Evolutionary conservation across 2,888 invertebrate genomes (phyloP).

Genomic region (Diploptera punctata): DNA sequence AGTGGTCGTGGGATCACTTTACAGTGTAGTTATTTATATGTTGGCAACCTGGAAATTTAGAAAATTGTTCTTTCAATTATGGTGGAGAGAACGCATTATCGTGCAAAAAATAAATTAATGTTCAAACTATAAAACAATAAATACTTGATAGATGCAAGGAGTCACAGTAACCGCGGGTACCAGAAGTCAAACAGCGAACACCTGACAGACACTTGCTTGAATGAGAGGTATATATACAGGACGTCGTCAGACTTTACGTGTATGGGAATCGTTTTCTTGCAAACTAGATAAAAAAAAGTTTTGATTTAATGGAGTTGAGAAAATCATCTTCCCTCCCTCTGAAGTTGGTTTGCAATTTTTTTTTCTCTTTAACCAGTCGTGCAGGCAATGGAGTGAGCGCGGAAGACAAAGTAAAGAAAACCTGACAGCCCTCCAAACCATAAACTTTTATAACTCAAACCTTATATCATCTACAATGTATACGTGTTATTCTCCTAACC

Average conservation of each 20-base stretch:
- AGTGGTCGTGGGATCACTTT: too few relatives aligned
- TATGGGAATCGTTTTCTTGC: background rate
- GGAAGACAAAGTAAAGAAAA: background rate
- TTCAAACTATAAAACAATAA: too few relatives aligned
- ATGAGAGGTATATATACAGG: too few relatives aligned
- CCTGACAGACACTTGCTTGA: too few relatives aligned
- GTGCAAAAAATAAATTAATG: too few relatives aligned
- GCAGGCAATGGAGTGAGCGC: background rate
- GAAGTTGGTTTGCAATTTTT: background rate
- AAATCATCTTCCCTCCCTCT: background rate
- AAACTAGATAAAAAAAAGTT: background rate
- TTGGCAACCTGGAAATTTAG: too few relatives aligned
- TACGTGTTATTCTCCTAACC: background rate
- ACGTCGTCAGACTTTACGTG: background rate
- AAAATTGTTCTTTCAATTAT: too few relatives aligned
- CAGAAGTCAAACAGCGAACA: too few relatives aligned
- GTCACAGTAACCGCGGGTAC: too few relatives aligned
- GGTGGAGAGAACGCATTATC: too few relatives aligned
- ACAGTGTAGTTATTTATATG: too few relatives aligned
- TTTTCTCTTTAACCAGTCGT: background rate
- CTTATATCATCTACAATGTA: conserved; percentile 4
- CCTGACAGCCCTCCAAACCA: background rate
- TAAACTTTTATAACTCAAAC: conserved; percentile 8
- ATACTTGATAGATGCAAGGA: too few relatives aligned
- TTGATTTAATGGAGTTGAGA: conserved; percentile 3